A percentile compares a stretch with the other conserved stretches of the same genome.
These are phyloP conservation scores for Drusus annulatus DNA, from an alignment of 1,140 invertebrate species.

Conservation along the genomic window DNA sequence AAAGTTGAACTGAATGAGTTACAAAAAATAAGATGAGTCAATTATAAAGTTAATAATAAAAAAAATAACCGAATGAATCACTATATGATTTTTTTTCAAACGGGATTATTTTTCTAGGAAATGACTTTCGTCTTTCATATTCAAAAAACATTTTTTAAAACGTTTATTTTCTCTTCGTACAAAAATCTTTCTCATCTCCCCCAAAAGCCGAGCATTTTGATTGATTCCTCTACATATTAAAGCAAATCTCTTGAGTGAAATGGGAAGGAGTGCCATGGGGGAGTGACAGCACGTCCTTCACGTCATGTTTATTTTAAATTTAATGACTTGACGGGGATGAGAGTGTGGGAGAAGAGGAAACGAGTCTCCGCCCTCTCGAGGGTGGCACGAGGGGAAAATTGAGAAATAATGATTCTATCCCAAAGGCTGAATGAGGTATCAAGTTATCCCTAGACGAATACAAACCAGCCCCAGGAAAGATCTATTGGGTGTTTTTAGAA, in stretches of 20 bases:
- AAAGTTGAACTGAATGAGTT: too few species aligned
- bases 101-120: too few species aligned
- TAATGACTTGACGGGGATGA: constrained; percentile 26
- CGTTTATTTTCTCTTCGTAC: background rate
- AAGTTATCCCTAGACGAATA: background rate
- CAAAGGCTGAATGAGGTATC: too few species aligned
- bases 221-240: constrained; percentile 7
- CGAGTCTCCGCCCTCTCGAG: background rate
- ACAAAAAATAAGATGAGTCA: too few species aligned
- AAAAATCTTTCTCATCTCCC: background rate
- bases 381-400: too few species aligned
- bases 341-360: background rate
- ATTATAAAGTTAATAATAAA: too few species aligned
- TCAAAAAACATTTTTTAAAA: too few species aligned
- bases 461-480: background rate
- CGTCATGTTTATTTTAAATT: constrained; percentile 46
- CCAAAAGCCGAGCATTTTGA: constrained; percentile 1
- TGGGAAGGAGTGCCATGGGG: background rate
- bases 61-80: too few species aligned
- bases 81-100: too few species aligned
- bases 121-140: too few species aligned
- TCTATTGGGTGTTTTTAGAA: too few species aligned
- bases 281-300: background rate
- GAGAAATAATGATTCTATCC: too few species aligned
- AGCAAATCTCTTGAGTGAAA: background rate